A percentile compares a stretch with the other conserved stretches of the same genome.
Conservation (phyloP, 1,140 invertebrate genomes). For the Melitaea cinxia region DNA sequence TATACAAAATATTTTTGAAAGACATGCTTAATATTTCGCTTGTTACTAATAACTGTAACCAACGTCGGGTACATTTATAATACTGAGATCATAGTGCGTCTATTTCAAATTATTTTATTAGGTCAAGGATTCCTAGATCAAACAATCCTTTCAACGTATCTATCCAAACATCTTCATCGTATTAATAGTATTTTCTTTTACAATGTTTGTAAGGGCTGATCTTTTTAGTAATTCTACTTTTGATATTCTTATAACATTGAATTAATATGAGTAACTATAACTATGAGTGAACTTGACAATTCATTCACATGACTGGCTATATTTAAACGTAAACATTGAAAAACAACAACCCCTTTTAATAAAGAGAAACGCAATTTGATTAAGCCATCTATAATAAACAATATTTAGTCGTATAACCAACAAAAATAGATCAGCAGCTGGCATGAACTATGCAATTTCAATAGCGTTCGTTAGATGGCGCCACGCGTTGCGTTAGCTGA, state of each 20-base stretch:
- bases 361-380: constrained; percentile 37
- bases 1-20: not conserved
- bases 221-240: not conserved
- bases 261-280: no score
- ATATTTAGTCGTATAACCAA: constrained; percentile 50
- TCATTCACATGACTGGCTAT: constrained; percentile 12
- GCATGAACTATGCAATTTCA: constrained; percentile 55
- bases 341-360: not conserved
- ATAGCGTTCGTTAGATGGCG: constrained; percentile 70
- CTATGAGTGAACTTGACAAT: not conserved
- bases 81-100: constrained; percentile 60
- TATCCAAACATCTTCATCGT: not conserved
- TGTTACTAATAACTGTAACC: constrained; percentile 26
- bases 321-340: not conserved
- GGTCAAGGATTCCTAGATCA: constrained; percentile 62
- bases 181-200: no score
- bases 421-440: constrained; percentile 74
- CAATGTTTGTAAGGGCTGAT: not conserved
- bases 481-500: constrained; percentile 44
- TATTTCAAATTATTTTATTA: constrained; percentile 74
- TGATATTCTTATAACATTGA: not conserved
- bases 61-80: constrained; percentile 46
- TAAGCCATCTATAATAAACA: constrained; percentile 33
- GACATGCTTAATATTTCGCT: not conserved
- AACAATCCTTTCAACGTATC: constrained; percentile 18